These are phyloP conservation scores for Leptopilina myrica DNA, from an alignment of 2,888 invertebrate species.

Conservation along the genomic window DNA sequence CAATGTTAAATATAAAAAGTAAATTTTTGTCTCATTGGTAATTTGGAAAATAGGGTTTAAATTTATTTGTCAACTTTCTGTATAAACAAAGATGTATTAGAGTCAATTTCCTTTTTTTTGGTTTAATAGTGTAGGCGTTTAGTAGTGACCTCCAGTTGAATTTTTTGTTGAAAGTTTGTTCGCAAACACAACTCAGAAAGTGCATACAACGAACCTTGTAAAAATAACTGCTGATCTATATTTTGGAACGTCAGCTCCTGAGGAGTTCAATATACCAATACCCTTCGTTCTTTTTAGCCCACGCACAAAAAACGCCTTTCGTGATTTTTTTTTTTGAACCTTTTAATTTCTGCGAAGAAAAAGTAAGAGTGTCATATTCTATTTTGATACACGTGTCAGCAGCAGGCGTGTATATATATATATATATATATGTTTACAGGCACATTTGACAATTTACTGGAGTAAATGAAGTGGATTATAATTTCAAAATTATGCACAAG, in stretches of 20 bases:
- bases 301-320: conserved; percentile 36
- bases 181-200: conserved; percentile 27
- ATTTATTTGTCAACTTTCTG: no score
- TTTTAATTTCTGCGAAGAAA: conserved; percentile 8
- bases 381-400: not conserved
- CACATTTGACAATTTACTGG: not conserved
- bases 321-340: conserved; percentile 15
- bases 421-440: not conserved
- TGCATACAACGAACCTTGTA: conserved; percentile 49
- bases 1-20: no score
- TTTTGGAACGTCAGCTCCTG: conserved; percentile 57
- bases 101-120: not conserved
- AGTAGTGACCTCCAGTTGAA: not conserved
- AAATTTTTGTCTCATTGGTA: no score
- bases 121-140: conserved; percentile 21
- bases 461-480: not conserved
- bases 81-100: no score
- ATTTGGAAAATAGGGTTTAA: no score
- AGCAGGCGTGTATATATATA: not conserved
- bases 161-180: conserved; percentile 18
- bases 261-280: conserved; percentile 65
- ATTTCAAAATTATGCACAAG: not conserved
- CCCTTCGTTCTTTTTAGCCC: conserved; percentile 58
- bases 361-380: conserved; percentile 1
- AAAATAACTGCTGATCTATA: conserved; percentile 64